Conservation (phyloP, 2,888 invertebrate genomes). For the Aradus depressus region DNA sequence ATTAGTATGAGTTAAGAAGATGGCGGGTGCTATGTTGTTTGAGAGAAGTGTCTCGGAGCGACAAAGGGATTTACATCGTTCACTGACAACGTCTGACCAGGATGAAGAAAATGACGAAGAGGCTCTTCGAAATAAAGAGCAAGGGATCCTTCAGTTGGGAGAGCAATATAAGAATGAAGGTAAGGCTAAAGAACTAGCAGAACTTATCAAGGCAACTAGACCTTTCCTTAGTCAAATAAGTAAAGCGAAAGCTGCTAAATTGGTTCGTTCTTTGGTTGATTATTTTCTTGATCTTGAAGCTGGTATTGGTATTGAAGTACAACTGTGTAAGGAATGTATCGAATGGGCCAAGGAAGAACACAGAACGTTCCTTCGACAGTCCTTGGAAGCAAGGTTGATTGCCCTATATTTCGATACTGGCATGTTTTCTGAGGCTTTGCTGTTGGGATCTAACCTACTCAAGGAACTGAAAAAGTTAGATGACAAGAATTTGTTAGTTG, state of each 20-base stretch:
- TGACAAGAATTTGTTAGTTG: constrained; percentile 96
- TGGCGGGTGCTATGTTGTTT: constrained; percentile 86
- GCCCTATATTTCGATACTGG: constrained; percentile 89
- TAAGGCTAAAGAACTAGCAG: constrained; percentile 82
- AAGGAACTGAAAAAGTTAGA: constrained; percentile 96
- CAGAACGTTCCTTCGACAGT: constrained; percentile 91
- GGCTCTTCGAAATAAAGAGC: constrained; percentile 86
- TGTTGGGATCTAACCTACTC: constrained; percentile 73
- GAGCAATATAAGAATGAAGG: constrained; percentile 85
- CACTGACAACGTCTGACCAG: constrained; percentile 36
- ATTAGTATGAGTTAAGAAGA: constrained; percentile 42
- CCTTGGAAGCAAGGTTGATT: constrained; percentile 86
- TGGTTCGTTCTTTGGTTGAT: constrained; percentile 93
- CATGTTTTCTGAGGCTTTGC: constrained; percentile 76
- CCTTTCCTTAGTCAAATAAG: constrained; percentile 91
- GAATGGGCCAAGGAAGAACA: constrained; percentile 99
- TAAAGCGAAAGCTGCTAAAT: constrained; percentile 97
- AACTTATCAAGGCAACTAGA: constrained; percentile 86
- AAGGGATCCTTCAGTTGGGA: constrained; percentile 85
- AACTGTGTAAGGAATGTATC: constrained; percentile 93
- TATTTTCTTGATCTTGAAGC: constrained; percentile 95
- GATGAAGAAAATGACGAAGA: constrained; percentile 69
- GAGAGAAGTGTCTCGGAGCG: constrained; percentile 66
- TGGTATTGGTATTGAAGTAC: constrained; percentile 84
- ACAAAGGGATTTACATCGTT: constrained; percentile 67